Evolutionary conservation across 2,888 invertebrate species (phyloP).

Genomic region (Scaptomyza parva): DNA sequence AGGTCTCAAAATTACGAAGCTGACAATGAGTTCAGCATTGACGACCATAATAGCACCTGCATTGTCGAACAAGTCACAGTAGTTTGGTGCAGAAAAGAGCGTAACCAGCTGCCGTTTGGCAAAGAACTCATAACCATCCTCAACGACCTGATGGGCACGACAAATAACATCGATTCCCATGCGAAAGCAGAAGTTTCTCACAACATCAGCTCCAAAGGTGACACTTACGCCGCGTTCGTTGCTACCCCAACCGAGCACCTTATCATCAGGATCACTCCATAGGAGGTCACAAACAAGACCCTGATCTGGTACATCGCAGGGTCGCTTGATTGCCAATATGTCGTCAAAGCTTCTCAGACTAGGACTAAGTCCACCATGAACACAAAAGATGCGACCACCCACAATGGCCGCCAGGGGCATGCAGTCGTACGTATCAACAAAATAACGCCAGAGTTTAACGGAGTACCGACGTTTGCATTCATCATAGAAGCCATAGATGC

Average conservation of each 20-base stretch:
- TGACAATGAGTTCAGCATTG: constrained; percentile 99
- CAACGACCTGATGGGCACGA: constrained; percentile 99
- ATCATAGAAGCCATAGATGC: constrained; percentile 98
- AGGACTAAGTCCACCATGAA: constrained; percentile 93
- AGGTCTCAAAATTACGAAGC: constrained; percentile 97
- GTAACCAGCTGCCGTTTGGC: constrained; percentile 98
- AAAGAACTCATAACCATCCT: constrained; percentile 99
- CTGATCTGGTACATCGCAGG: constrained; percentile 98
- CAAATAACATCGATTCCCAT: constrained; percentile 99
- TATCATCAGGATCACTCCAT: constrained; percentile 98
- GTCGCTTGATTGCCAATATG: constrained; percentile 98
- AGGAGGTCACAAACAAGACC: constrained; percentile 97
- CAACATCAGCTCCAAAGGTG: constrained; percentile 99
- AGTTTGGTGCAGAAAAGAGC: constrained; percentile 95
- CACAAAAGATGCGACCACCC: constrained; percentile 90
- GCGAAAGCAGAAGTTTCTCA: constrained; percentile 99
- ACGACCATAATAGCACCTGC: constrained; percentile 99
- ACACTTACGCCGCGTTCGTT: constrained; percentile 99
- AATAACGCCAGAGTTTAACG: constrained; percentile 99
- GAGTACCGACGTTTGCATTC: constrained; percentile 97
- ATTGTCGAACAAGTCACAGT: constrained; percentile 95
- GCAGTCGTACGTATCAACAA: constrained; percentile 99
- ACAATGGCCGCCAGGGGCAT: constrained; percentile 98
- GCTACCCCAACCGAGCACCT: constrained; percentile 99
- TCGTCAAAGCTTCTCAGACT: constrained; percentile 98